Evolutionary conservation across 2,797 vertebrate species (phyloP), one percentile per base, ranked within the genome.

Genomic region (Rachycentron canadum): DNA sequence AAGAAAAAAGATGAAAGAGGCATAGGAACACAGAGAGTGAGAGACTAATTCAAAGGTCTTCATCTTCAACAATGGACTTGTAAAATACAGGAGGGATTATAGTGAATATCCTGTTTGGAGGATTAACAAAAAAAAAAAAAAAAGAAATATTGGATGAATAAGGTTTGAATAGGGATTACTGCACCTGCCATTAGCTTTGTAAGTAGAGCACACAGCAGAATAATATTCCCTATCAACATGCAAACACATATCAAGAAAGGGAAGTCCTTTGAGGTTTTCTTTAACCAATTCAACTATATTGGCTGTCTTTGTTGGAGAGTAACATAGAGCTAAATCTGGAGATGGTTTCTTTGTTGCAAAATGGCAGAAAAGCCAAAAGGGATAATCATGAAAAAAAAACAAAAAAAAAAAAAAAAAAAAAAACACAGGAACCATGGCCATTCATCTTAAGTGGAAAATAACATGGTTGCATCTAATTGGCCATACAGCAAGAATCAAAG

Each of bases 381-480:
- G 38, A 69, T 62, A 76, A 81, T 75, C 36, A 34, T 69, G n/a
- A 67, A 72, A 65, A 84, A 73, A n/a, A n/a, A n/a, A 67, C 69
- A 62, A 84, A 61, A 77, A 32, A 7, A 45, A 79, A 73, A n/a
- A n/a, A n/a, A 67, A 72, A 62, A 84, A 61, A 77, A 32, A 7
- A 45, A 79, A 64, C 61, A 79, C 49, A 76, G 82, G 70, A 76
- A 71, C 59, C 71, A 25, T 45, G 36, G 65, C 43, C 49, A 67
- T 84, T 84, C 74, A 85, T 82, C 67, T 78, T 71, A 79, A 85
- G 84, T 82, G 86, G 79, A 88, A 91, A 90, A 92, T 88, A 66
- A 83, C 84, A 87, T 21, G 57, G 82, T 36, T 84, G 85, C 73
- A 80, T 40, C 85, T 62, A 69, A 81, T 49, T 64, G 45, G 74